phyloP scores from a whole-genome alignment of 2,797 vertebrate genomes.

The Thalassophryne amazonica region DNA sequence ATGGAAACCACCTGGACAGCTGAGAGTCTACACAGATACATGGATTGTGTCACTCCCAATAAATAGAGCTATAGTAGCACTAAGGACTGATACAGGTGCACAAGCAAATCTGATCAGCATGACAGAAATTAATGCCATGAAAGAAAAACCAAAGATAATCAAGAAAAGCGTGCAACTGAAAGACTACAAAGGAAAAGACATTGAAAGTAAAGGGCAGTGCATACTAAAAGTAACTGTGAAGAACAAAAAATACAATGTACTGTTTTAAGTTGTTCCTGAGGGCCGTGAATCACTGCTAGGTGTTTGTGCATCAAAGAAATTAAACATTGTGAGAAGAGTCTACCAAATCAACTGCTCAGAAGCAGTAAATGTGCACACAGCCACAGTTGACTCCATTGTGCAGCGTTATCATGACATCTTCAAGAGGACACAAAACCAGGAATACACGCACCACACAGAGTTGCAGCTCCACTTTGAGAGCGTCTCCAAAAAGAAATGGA shows the following conservation, averaged over 20 bases:
- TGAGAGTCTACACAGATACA: too few species aligned
- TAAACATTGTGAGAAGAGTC: slow-evolving; percentile 7
- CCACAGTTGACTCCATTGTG: neutral
- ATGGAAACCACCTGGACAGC: too few species aligned
- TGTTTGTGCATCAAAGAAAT: neutral
- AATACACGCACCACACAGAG: slow-evolving; percentile 3
- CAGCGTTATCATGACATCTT: slow-evolving; percentile 15
- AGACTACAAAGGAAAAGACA: slow-evolving; percentile 30
- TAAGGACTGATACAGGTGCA: slow-evolving; percentile 18
- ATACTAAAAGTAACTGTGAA: slow-evolving; percentile 5
- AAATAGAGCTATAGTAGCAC: slow-evolving; percentile 4
- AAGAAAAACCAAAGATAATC: too few species aligned
- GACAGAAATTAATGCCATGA: too few species aligned
- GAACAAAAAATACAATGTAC: neutral
- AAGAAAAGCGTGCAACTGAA: slow-evolving; percentile 10
- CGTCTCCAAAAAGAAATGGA: slow-evolving; percentile 18
- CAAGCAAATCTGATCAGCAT: too few species aligned
- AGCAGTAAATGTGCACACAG: neutral
- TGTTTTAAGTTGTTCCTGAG: slow-evolving; percentile 4
- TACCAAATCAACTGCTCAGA: neutral
- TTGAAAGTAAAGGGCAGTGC: neutral
- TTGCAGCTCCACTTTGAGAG: slow-evolving; percentile 8
- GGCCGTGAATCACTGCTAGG: slow-evolving; percentile 9
- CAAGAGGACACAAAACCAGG: slow-evolving; percentile 12
- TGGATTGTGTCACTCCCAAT: slow-evolving; percentile 11